phyloP scores from a whole-genome alignment of 2,797 vertebrate genomes.

The Emydoidea blandingii region DNA sequence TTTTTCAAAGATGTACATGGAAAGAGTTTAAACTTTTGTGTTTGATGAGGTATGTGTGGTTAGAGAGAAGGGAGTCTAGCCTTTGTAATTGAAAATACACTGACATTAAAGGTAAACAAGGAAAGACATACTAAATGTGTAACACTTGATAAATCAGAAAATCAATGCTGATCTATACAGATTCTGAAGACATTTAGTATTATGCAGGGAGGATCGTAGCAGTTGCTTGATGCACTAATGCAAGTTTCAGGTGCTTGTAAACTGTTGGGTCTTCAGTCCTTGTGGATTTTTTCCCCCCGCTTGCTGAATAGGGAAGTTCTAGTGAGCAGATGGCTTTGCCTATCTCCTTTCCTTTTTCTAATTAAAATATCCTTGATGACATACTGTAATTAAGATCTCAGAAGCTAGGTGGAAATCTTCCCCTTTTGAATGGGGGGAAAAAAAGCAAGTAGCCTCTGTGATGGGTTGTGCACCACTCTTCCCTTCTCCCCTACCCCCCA shows the following conservation, averaged over 20 bases:
- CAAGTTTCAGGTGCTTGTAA: not conserved
- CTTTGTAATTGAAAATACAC: not conserved
- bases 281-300: fast-evolving
- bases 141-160: not conserved
- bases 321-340: not conserved
- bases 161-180: not conserved
- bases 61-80: not conserved
- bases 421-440: not conserved
- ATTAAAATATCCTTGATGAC: not conserved
- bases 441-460: not conserved
- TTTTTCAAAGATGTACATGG: not conserved
- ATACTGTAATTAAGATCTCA: not conserved
- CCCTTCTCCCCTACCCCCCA: too few relatives aligned
- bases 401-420: not conserved
- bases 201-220: not conserved
- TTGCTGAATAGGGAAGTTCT: not conserved
- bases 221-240: not conserved
- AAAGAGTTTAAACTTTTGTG: not conserved
- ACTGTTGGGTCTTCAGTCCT: not conserved
- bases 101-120: not conserved
- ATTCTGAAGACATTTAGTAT: not conserved
- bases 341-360: not conserved
- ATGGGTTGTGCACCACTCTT: too few relatives aligned
- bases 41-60: not conserved
- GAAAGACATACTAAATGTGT: not conserved